A percentile compares a stretch with the other conserved stretches of the same genome.
These are phyloP conservation scores for Archivesica marissinica DNA, from an alignment of 1,140 invertebrate species.

Conservation along the genomic window DNA sequence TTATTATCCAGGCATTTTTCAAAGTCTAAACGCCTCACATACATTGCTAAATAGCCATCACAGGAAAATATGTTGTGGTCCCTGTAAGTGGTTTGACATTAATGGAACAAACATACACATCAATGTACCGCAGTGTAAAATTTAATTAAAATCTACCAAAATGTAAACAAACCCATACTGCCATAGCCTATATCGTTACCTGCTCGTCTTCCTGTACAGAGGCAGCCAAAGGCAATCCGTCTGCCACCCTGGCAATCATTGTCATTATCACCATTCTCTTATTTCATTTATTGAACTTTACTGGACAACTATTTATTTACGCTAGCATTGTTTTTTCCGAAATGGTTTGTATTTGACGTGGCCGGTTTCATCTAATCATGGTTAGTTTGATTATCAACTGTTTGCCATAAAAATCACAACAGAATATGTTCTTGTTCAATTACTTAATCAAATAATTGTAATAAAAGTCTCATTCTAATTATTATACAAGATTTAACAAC, in stretches of 20 bases:
- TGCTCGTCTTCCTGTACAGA: conserved; percentile 99
- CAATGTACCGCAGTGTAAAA: not conserved
- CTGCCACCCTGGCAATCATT: conserved; percentile 97
- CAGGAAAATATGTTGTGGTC: not conserved
- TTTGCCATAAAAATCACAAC: not conserved
- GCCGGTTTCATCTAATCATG: conserved; percentile 43
- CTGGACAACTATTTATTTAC: not conserved
- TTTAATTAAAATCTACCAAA: not conserved
- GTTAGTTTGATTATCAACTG: conserved; percentile 36
- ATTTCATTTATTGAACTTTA: not conserved
- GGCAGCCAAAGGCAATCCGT: conserved; percentile 97
- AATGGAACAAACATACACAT: no score
- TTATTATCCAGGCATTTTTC: no score
- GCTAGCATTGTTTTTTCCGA: not conserved
- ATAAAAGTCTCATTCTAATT: no score
- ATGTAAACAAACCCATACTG: not conserved
- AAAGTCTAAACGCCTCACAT: not conserved
- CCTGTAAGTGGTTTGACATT: no score
- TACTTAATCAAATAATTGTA: no score
- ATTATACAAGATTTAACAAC: no score
- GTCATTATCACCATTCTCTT: conserved; percentile 96
- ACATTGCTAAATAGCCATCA: not conserved
- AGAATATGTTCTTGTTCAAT: not conserved
- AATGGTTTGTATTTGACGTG: conserved; percentile 42
- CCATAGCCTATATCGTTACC: no score